Evolutionary conservation across 2,113 vertebrate species (phyloP).

Genomic region (Gallinago undulata): DNA sequence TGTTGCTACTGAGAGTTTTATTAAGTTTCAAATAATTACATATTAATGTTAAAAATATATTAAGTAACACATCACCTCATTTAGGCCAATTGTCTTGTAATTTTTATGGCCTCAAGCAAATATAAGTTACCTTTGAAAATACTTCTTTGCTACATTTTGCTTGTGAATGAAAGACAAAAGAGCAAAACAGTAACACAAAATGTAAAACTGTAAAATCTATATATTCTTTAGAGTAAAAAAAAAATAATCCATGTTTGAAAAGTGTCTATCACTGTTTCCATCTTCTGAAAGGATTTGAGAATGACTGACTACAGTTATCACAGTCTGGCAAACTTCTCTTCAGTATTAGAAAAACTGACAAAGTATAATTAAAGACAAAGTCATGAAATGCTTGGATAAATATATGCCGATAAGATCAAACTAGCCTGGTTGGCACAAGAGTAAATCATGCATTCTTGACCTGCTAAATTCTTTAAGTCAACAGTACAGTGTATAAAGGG

Average conservation of each 20-base stretch:
- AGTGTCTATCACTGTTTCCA: background rate
- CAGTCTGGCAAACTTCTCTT: background rate
- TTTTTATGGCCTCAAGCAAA: background rate
- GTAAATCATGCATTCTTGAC: background rate
- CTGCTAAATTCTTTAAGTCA: slow-evolving; percentile 20
- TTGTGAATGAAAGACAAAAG: background rate
- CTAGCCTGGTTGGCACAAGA: background rate
- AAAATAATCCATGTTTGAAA: background rate
- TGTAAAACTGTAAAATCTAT: background rate
- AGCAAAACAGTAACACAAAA: background rate
- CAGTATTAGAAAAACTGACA: background rate
- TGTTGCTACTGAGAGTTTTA: background rate
- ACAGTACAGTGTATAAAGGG: background rate
- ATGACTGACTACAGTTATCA: background rate
- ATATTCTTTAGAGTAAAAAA: background rate
- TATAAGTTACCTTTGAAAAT: background rate
- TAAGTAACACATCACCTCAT: background rate
- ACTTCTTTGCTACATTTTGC: background rate
- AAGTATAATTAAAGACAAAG: slow-evolving; percentile 1
- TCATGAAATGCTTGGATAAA: background rate
- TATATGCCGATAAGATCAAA: slow-evolving; percentile 8
- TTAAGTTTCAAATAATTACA: background rate
- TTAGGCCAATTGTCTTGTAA: background rate
- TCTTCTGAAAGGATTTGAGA: background rate
- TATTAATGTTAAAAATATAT: background rate